Conservation (phyloP, 2,113 vertebrate genomes). For the Sylvietta virens region DNA sequence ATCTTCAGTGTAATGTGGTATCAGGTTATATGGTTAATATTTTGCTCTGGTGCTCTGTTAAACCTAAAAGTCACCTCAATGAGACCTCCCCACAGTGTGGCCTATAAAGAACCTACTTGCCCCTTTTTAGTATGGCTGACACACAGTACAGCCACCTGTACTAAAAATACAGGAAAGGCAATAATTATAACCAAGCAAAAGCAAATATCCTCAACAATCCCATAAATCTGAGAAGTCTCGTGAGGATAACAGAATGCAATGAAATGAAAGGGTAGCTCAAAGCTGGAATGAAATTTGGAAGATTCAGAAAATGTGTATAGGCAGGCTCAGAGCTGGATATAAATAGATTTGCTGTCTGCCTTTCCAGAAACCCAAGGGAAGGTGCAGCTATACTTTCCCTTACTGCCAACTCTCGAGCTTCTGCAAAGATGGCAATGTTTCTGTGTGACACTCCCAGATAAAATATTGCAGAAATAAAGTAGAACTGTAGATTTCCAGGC, state of each 20-base stretch:
- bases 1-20: not conserved
- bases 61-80: not conserved
- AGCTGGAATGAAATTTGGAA: not conserved
- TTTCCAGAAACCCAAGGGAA: not conserved
- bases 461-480: not conserved
- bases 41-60: not conserved
- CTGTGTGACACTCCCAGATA: not conserved
- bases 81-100: not conserved
- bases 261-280: not conserved
- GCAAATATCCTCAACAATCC: not conserved
- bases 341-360: constrained; percentile 7
- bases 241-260: not conserved
- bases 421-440: not conserved
- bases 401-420: not conserved
- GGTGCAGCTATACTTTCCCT: not conserved
- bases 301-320: not conserved
- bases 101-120: not conserved
- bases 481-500: not conserved
- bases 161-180: not conserved
- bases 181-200: not conserved
- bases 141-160: not conserved
- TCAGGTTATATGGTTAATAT: not conserved
- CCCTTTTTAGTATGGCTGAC: not conserved
- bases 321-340: not conserved
- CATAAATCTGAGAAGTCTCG: not conserved